These are phyloP conservation scores for Passer domesticus DNA, from an alignment of 2,113 vertebrate genomes.

Conservation along the genomic window DNA sequence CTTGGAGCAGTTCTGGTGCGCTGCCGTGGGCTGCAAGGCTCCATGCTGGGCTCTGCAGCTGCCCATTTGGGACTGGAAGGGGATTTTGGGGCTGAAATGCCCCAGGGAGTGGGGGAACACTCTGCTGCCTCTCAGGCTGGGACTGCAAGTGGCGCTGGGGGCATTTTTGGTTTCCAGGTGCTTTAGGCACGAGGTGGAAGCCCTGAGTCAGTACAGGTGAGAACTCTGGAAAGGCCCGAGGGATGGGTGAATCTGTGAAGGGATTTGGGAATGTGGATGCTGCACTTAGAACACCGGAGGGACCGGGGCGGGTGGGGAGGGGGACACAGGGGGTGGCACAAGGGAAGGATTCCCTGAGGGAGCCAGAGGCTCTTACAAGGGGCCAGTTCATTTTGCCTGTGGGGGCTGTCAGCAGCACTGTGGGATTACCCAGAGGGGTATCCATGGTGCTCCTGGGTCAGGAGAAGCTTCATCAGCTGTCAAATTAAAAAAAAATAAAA, in stretches of 20 bases:
- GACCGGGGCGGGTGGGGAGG: fast-evolving
- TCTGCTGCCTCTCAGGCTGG: neutral
- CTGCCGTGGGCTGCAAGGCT: neutral
- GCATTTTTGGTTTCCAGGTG: neutral
- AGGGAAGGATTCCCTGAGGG: neutral
- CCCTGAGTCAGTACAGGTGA: neutral
- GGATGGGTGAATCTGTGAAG: neutral
- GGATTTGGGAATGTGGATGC: neutral
- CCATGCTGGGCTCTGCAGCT: neutral
- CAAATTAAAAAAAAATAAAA: neutral
- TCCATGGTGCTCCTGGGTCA: neutral
- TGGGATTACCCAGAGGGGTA: neutral
- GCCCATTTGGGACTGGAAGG: neutral
- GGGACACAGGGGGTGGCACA: neutral
- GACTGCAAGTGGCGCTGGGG: neutral
- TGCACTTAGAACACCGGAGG: neutral
- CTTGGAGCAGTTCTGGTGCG: fast-evolving
- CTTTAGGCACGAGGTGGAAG: neutral
- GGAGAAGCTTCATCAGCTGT: neutral
- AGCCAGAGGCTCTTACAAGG: neutral
- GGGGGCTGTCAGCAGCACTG: neutral
- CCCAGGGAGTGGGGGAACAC: no score
- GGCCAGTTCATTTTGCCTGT: neutral
- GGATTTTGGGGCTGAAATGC: neutral
- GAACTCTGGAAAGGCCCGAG: neutral